phyloP scores from a whole-genome alignment of 2,888 invertebrate species.

The Apodemia duryi region DNA sequence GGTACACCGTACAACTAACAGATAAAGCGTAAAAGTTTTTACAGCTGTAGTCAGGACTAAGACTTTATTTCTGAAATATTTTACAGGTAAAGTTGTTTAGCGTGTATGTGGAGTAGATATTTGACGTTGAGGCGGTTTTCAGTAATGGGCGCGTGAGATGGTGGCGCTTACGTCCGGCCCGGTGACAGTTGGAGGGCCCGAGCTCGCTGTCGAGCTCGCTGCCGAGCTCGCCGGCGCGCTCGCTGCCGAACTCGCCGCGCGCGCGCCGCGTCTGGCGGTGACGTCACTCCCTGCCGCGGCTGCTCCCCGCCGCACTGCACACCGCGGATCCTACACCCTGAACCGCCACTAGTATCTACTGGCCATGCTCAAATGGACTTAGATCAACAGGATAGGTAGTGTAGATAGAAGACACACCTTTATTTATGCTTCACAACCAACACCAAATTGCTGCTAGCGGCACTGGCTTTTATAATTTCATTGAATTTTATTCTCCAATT shows the following conservation, averaged over 20 bases:
- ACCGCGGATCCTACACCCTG: not conserved
- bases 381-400: not conserved
- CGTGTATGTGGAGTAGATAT: too few species aligned
- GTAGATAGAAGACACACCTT: not conserved
- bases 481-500: too few species aligned
- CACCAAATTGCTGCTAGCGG: too few species aligned
- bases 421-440: not conserved
- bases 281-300: slow-evolving; percentile 25
- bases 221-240: slow-evolving; percentile 30
- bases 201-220: slow-evolving; percentile 30
- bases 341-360: not conserved
- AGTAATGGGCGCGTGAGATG: slow-evolving; percentile 65
- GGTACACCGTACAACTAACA: too few species aligned
- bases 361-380: not conserved
- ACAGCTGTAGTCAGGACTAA: too few species aligned
- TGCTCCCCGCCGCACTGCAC: not conserved
- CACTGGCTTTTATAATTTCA: too few species aligned
- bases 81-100: too few species aligned
- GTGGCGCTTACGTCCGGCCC: slow-evolving; percentile 50
- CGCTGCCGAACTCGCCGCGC: slow-evolving; percentile 30
- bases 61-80: too few species aligned
- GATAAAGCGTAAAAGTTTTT: too few species aligned
- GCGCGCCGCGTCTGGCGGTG: slow-evolving; percentile 42
- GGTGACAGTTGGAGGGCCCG: slow-evolving; percentile 49
- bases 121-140: slow-evolving; percentile 17